Conservation (phyloP, 2,888 invertebrate species). For the Standfussiana lucernea region DNA sequence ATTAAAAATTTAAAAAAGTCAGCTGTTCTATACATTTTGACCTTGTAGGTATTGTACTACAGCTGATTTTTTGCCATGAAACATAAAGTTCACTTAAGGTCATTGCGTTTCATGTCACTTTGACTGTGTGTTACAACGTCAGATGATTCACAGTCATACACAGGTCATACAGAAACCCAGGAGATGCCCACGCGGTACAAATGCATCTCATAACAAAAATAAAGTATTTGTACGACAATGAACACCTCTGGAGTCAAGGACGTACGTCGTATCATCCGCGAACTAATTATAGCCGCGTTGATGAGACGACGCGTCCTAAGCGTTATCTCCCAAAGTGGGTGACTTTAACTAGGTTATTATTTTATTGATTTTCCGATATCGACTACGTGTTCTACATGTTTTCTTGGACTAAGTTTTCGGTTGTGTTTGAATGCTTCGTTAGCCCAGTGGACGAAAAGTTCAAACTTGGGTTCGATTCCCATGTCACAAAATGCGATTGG, state of each 20-base stretch:
- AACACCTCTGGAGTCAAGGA: constrained; percentile 65
- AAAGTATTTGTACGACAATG: constrained; percentile 39
- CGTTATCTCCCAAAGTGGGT: constrained; percentile 56
- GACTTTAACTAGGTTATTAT: constrained; percentile 59
- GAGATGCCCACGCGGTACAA: constrained; percentile 7
- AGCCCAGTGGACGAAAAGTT: neutral
- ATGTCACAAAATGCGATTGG: neutral
- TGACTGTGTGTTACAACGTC: neutral
- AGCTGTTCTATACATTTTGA: neutral
- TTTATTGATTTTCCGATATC: constrained; percentile 58
- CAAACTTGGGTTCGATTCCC: neutral
- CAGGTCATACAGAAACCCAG: constrained; percentile 36
- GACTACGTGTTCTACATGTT: constrained; percentile 21
- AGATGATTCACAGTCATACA: constrained; percentile 13
- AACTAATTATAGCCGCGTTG: constrained; percentile 63
- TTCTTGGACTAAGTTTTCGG: constrained; percentile 12
- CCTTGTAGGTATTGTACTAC: neutral
- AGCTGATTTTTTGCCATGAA: neutral
- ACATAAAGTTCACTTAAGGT: constrained; percentile 31
- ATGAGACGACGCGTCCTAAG: constrained; percentile 48
- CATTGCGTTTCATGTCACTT: constrained; percentile 39
- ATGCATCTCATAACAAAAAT: constrained; percentile 51
- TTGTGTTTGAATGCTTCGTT: neutral
- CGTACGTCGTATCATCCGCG: constrained; percentile 58
- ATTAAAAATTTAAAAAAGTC: neutral